Evolutionary conservation across 2,797 vertebrate species (phyloP).

Genomic region (Trachurus trachurus): DNA sequence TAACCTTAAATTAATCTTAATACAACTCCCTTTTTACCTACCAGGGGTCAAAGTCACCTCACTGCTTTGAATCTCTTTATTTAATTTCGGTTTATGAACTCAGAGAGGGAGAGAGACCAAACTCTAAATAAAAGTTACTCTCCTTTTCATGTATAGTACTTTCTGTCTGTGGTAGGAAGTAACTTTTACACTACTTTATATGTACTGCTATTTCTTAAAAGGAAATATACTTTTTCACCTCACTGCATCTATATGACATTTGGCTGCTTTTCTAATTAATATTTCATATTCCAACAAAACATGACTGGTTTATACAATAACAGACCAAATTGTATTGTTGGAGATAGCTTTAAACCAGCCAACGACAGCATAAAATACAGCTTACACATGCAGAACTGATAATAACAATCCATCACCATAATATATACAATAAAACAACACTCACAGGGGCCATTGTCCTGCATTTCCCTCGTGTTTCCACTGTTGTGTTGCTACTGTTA

Average conservation of each 20-base stretch:
- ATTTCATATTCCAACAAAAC: neutral
- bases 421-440: neutral
- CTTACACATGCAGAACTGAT: too few relatives aligned
- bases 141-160: too few relatives aligned
- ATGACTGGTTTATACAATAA: neutral
- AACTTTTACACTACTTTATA: neutral
- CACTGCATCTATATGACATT: neutral
- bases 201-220: neutral
- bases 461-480: too few relatives aligned
- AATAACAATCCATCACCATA: too few relatives aligned
- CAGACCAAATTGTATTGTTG: too few relatives aligned
- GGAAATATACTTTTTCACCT: neutral
- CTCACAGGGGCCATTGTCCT: too few relatives aligned
- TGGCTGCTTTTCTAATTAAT: neutral
- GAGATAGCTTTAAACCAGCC: too few relatives aligned
- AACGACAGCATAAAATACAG: too few relatives aligned
- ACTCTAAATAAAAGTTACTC: too few relatives aligned
- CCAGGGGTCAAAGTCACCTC: slow-evolving; percentile 13
- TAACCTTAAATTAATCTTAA: slow-evolving; percentile 38
- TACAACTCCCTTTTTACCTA: slow-evolving; percentile 28
- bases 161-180: neutral
- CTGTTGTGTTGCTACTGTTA: too few relatives aligned
- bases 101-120: neutral
- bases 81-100: neutral
- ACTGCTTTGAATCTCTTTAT: slow-evolving; percentile 14